Percentiles rank a stretch among this genome's conserved stretches.
These are phyloP conservation scores for Turdus rufiventris DNA, from an alignment of 2,113 vertebrate species.

Conservation along the genomic window DNA sequence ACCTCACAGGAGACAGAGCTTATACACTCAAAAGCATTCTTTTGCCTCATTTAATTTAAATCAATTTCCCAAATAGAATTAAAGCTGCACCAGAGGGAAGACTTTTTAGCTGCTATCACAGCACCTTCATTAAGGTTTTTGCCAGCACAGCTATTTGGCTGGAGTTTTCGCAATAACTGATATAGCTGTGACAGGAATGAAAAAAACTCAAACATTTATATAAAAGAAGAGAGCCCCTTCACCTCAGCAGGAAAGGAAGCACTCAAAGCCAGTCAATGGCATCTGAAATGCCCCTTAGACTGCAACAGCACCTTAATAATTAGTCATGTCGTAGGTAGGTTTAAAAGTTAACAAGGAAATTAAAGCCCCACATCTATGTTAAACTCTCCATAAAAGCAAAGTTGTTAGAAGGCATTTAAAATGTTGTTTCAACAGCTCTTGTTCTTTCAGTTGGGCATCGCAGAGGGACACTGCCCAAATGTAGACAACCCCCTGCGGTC, in stretches of 20 bases:
- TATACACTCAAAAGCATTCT: constrained; percentile 40
- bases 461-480: background rate
- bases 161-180: background rate
- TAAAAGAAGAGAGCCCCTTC: background rate
- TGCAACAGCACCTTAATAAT: background rate
- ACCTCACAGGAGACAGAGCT: constrained; percentile 16
- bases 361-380: fast-evolving
- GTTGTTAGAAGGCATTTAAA: background rate
- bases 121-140: constrained; percentile 51
- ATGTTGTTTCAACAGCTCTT: background rate
- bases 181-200: background rate
- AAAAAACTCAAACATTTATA: background rate
- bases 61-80: constrained; percentile 51
- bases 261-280: background rate
- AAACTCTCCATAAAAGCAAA: background rate
- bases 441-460: background rate
- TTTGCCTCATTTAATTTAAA: constrained; percentile 56
- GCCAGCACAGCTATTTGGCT: constrained; percentile 28
- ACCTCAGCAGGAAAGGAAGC: background rate
- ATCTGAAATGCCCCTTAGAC: background rate
- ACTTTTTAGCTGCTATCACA: constrained; percentile 17
- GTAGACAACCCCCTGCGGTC: fast-evolving
- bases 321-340: background rate
- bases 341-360: background rate
- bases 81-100: constrained; percentile 54